Evolutionary conservation across 2,888 invertebrate species (phyloP).

Genomic region (Dexiosoma caninum): DNA sequence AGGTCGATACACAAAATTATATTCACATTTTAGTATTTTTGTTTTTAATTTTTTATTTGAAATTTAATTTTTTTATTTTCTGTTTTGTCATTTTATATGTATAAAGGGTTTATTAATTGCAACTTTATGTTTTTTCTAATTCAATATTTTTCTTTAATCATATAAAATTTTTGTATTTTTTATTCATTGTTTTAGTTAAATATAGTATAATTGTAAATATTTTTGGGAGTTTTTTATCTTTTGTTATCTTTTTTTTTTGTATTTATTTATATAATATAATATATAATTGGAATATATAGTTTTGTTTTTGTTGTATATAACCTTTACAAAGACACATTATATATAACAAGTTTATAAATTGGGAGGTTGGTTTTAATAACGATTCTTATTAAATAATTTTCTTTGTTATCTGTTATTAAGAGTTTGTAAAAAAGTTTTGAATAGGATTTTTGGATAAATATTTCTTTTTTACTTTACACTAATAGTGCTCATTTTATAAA

Average conservation of each 20-base stretch:
- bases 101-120: conserved; percentile 54
- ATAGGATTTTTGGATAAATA: conserved; percentile 45
- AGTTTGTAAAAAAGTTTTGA: conserved; percentile 59
- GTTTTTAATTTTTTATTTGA: conserved; percentile 30
- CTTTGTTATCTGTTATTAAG: conserved; percentile 32
- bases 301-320: conserved; percentile 58
- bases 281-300: conserved; percentile 63
- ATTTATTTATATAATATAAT: conserved; percentile 58
- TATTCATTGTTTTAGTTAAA: conserved; percentile 49
- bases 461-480: no score
- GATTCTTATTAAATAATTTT: conserved; percentile 4
- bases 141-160: conserved; percentile 51
- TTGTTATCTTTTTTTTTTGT: conserved; percentile 16
- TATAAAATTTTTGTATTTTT: conserved; percentile 55
- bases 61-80: conserved; percentile 31
- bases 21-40: conserved; percentile 47
- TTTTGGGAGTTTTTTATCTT: conserved; percentile 23
- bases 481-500: not conserved
- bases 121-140: conserved; percentile 44
- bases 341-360: conserved; percentile 64
- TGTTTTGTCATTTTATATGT: conserved; percentile 9
- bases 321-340: conserved; percentile 63
- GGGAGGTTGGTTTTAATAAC: conserved; percentile 53
- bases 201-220: conserved; percentile 63
- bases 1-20: conserved; percentile 64